Percentiles rank a stretch among this genome's conserved stretches.
Evolutionary conservation across 2,888 invertebrate genomes (phyloP).

Genomic region (Toxonevra muliebris): DNA sequence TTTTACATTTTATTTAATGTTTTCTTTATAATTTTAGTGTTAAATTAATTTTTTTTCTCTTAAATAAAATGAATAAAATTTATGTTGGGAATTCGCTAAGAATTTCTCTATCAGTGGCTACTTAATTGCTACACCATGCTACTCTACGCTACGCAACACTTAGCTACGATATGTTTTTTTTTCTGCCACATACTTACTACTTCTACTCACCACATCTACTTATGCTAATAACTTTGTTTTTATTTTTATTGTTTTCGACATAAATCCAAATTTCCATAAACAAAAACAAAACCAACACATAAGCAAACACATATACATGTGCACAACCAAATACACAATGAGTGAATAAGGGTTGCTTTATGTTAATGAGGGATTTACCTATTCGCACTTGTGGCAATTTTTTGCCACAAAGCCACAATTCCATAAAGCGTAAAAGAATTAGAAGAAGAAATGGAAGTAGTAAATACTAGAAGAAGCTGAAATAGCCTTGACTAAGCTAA

Average conservation of each 20-base stretch:
- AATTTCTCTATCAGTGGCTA: too few species aligned
- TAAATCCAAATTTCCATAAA: slow-evolving; percentile 1
- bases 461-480: too few species aligned
- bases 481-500: slow-evolving; percentile 14
- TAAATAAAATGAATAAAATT: too few species aligned
- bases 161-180: too few species aligned
- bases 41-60: too few species aligned
- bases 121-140: too few species aligned
- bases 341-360: slow-evolving; percentile 25
- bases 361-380: slow-evolving; percentile 28
- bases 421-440: too few species aligned
- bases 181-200: neutral
- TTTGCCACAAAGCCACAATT: neutral
- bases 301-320: neutral
- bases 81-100: too few species aligned
- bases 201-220: neutral
- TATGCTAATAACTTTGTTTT: slow-evolving; percentile 4
- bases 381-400: neutral
- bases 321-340: slow-evolving; percentile 7
- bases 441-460: too few species aligned
- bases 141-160: too few species aligned
- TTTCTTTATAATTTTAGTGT: too few species aligned
- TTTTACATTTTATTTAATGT: too few species aligned
- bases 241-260: slow-evolving; percentile 2
- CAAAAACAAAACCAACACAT: neutral